Percentiles rank a stretch among this genome's conserved stretches.
These are phyloP conservation scores for Leptocoma aspasia DNA, from an alignment of 2,113 vertebrate species.

Conservation along the genomic window DNA sequence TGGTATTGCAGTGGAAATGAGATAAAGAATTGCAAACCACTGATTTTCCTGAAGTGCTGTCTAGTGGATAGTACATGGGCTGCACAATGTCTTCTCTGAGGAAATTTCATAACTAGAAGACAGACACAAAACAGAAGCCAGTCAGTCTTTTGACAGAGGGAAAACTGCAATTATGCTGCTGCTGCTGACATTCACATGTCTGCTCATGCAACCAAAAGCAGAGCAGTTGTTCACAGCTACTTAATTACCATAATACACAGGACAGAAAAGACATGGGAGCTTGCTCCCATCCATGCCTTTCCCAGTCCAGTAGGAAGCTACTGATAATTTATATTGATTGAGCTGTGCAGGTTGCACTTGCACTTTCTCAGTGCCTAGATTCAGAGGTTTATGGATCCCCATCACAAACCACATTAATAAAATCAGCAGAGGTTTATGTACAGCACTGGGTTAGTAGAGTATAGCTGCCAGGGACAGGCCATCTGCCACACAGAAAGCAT, in stretches of 20 bases:
- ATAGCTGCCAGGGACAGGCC: not conserved
- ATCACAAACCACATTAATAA: not conserved
- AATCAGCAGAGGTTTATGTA: conserved; percentile 3
- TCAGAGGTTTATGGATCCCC: not conserved
- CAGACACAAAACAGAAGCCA: conserved; percentile 54
- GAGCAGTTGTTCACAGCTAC: not conserved
- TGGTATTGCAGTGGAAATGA: not conserved
- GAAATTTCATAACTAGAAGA: conserved; percentile 31
- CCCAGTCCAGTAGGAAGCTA: not conserved
- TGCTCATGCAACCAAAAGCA: not conserved
- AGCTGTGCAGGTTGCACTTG: not conserved
- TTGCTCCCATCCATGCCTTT: not conserved
- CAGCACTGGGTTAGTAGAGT: not conserved
- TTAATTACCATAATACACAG: not conserved
- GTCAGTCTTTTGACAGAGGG: not conserved
- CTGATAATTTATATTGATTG: not conserved
- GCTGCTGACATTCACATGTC: not conserved
- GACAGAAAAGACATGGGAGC: not conserved
- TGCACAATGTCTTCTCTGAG: conserved; percentile 26
- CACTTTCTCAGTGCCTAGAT: not conserved
- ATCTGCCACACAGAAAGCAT: conserved; percentile 6
- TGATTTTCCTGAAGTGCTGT: not conserved
- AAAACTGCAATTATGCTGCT: conserved; percentile 14
- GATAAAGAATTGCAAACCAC: not conserved
- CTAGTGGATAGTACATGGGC: not conserved